Conservation (phyloP, 2,888 invertebrate genomes). For the Mythimna pallens region DNA sequence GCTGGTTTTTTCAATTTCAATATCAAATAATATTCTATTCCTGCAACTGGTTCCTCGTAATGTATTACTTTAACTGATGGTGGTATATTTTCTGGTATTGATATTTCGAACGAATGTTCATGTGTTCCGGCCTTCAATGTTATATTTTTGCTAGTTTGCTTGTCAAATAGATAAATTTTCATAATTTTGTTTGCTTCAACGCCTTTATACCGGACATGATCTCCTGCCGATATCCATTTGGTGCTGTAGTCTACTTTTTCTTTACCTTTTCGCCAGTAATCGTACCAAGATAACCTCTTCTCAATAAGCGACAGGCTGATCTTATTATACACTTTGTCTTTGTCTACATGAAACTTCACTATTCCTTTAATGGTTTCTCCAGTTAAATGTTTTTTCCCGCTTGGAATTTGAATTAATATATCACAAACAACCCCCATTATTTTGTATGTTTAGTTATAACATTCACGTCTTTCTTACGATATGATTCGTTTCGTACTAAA, state of each 20-base stretch:
- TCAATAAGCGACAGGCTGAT: slow-evolving; percentile 57
- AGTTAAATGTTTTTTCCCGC: slow-evolving; percentile 51
- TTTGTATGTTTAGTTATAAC: too few species aligned
- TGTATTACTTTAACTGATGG: slow-evolving; percentile 20
- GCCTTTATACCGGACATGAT: slow-evolving; percentile 1
- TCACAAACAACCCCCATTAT: slow-evolving; percentile 66
- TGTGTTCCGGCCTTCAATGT: slow-evolving; percentile 13
- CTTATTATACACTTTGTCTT: slow-evolving; percentile 39
- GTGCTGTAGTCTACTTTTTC: background rate
- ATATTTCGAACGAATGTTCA: slow-evolving; percentile 19
- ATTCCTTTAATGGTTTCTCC: slow-evolving; percentile 60
- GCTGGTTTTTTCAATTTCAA: slow-evolving; percentile 27
- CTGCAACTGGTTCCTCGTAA: background rate
- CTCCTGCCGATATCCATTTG: slow-evolving; percentile 54
- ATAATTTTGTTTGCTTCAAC: background rate
- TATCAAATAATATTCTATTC: slow-evolving; percentile 21
- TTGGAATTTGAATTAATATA: slow-evolving; percentile 58
- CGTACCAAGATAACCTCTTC: background rate
- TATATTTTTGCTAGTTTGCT: background rate
- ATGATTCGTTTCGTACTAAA: slow-evolving; percentile 1
- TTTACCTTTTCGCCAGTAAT: background rate
- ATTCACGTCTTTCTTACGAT: background rate
- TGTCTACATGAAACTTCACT: slow-evolving; percentile 61
- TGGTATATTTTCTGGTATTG: slow-evolving; percentile 26
- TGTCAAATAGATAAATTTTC: slow-evolving; percentile 13